phyloP scores from a whole-genome alignment of 2,113 vertebrate genomes.

The Megaceryle maxima region DNA sequence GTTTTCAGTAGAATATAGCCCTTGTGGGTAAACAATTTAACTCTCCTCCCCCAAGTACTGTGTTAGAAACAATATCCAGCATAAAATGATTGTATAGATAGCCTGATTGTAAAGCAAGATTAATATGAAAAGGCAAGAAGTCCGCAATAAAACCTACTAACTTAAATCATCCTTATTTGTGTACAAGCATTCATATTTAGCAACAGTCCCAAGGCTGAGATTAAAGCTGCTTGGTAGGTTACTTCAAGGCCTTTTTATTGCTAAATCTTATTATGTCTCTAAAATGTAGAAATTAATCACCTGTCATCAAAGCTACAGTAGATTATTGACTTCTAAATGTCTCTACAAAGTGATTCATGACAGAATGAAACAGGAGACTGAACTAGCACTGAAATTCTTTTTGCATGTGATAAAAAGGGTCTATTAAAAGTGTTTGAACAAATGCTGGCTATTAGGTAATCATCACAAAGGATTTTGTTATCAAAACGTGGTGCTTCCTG shows the following conservation, averaged over 20 bases:
- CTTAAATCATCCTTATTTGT: slow-evolving; percentile 82
- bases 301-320: slow-evolving; percentile 85
- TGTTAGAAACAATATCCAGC: slow-evolving; percentile 63
- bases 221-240: slow-evolving; percentile 85
- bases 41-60: slow-evolving; percentile 37
- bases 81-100: slow-evolving; percentile 75
- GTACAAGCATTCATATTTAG: slow-evolving; percentile 82
- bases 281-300: slow-evolving; percentile 88
- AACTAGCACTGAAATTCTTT: slow-evolving; percentile 79
- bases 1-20: slow-evolving; percentile 66
- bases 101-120: slow-evolving; percentile 80
- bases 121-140: slow-evolving; percentile 78
- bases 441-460: slow-evolving; percentile 81
- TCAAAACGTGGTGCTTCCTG: slow-evolving; percentile 73
- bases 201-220: slow-evolving; percentile 85
- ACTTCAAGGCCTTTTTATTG: slow-evolving; percentile 87
- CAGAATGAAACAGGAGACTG: slow-evolving; percentile 81
- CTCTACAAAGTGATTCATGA: slow-evolving; percentile 86
- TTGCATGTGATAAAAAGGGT: slow-evolving; percentile 79
- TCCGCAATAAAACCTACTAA: slow-evolving; percentile 77
- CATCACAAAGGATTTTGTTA: slow-evolving; percentile 80
- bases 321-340: slow-evolving; percentile 88
- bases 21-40: slow-evolving; percentile 68
- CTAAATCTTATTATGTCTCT: slow-evolving; percentile 87
- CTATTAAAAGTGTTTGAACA: slow-evolving; percentile 81